A percentile compares a stretch with the other conserved stretches of the same genome.
Evolutionary conservation across 2,113 vertebrate genomes (phyloP).

Genomic region (Albula goreensis): DNA sequence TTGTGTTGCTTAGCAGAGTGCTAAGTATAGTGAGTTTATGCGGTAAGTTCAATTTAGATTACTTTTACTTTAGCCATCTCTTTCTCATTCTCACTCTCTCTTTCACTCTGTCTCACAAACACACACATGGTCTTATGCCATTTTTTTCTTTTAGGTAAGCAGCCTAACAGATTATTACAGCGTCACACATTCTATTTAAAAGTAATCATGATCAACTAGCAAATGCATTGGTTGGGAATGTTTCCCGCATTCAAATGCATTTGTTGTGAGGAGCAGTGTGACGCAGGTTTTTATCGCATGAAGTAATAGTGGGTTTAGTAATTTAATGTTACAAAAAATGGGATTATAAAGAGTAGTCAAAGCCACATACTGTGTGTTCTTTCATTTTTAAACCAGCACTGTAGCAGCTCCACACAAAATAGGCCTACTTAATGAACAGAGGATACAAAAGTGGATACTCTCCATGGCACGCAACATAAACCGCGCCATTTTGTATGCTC

Average conservation of each 20-base stretch:
- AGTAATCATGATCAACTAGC: not conserved
- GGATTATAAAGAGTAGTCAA: not conserved
- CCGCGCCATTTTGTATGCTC: not conserved
- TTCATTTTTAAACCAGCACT: not conserved
- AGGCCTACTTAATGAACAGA: not conserved
- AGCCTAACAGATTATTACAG: not conserved
- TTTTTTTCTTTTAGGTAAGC: no score
- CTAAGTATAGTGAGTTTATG: no score
- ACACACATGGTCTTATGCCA: no score
- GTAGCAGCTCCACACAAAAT: not conserved
- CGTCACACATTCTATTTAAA: not conserved
- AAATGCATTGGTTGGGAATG: no score
- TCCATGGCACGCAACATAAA: not conserved
- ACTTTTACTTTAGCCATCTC: no score
- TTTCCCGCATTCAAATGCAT: no score
- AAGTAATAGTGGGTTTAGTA: not conserved
- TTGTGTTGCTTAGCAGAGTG: no score
- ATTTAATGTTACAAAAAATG: not conserved
- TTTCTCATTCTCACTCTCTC: no score
- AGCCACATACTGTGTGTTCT: not conserved
- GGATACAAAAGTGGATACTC: not conserved
- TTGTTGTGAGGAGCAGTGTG: no score
- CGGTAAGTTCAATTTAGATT: no score
- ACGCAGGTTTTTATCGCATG: not conserved
- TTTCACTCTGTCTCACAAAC: no score